phyloP scores from a whole-genome alignment of 2,113 vertebrate genomes.

The Microcebus murinus region DNA sequence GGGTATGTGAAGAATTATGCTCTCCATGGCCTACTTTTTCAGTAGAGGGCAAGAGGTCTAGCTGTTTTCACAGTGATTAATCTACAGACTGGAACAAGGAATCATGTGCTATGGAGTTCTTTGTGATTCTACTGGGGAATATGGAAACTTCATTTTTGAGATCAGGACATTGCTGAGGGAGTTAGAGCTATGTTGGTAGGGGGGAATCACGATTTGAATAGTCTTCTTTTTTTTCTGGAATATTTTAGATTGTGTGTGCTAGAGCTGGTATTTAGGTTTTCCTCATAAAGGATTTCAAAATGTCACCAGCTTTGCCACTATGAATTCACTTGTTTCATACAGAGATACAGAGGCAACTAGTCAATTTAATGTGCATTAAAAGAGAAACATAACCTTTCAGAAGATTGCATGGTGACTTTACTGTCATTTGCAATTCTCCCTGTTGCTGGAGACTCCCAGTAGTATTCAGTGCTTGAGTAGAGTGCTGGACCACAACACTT shows the following conservation, averaged over 20 bases:
- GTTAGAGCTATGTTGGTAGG: background rate
- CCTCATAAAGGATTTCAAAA: constrained; percentile 5
- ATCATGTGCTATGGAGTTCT: background rate
- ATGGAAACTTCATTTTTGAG: background rate
- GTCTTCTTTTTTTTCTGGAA: background rate
- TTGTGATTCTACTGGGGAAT: background rate
- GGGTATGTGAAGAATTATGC: background rate
- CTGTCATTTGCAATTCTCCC: background rate
- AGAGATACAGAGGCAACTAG: background rate
- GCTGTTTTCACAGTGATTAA: constrained; percentile 51
- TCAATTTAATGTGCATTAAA: background rate
- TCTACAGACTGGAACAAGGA: constrained; percentile 11
- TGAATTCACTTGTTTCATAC: constrained; percentile 1
- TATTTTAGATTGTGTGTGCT: background rate
- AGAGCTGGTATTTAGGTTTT: constrained; percentile 10
- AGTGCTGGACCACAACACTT: background rate
- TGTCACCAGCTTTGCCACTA: background rate
- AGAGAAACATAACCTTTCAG: background rate
- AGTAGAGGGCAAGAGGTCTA: background rate
- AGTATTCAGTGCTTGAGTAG: background rate
- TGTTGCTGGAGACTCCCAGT: background rate
- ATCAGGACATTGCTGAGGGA: background rate
- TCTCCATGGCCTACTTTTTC: constrained; percentile 3
- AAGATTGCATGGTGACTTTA: background rate
- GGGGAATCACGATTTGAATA: background rate